Base-by-base conservation (phyloP, 1,140 invertebrate genomes). In the Oryctes rhinoceros region DNA sequence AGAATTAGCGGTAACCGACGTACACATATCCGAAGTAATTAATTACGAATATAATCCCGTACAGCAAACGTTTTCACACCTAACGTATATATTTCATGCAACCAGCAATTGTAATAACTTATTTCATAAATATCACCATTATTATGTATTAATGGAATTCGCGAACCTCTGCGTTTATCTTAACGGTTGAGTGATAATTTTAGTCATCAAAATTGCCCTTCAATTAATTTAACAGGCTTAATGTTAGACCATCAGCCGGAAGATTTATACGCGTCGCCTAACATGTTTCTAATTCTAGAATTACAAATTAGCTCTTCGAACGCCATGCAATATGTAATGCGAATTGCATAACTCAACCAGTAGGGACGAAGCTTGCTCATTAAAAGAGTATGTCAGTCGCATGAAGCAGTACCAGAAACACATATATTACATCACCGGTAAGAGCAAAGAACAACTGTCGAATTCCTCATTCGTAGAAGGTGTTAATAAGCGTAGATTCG, bases 401-500 rank as follows among this genome's bases (percentile, higher is more conserved):
- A 99, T 99, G 97, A 99, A 99, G 91, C 95, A 97, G 83, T 98
- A 94, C 89, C 98, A 99, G 89, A 99, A 98, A 86, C 93, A 95
- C 89, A 98, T 99, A 85, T 99, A 99, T 90, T 99, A 96, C 91
- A 99, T 99, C 88, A 99, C 97, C 86, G 97, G 98, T 84, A 97
- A 99, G 88, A 96, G 92, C 89, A 95, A 93, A 85, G 98, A 99
- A 78, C 95, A 96, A 86, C 98, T 99, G n/a, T 92, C 96, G 84
- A 97, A 97, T 89, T 99, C 97, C 49, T 95, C 98, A 0, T 99
- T 99, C 86, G 98, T 99, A 81, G 98, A 99, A 89, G 91, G 96
- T 80, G 96, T 99, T 0, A 97, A 96, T 92, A 99, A 98, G 86
- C 94, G 97, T 86, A 98, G 98, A 74, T 98, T 97, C 86, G 98